These are phyloP conservation scores for Elysia chlorotica DNA, from an alignment of 1,140 invertebrate genomes.

Conservation along the genomic window DNA sequence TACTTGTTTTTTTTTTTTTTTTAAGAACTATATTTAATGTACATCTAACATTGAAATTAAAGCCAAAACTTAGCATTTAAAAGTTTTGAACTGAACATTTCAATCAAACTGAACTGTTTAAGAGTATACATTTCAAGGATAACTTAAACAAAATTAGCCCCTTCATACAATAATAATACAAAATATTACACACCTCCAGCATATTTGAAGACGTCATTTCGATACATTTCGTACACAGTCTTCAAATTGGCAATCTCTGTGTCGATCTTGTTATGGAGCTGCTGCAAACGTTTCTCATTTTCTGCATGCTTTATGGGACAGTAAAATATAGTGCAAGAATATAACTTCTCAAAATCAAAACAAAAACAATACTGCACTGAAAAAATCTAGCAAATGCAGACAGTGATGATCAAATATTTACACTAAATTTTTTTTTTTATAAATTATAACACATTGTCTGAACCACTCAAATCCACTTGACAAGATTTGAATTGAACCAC, in stretches of 20 bases:
- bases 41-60: too few relatives aligned
- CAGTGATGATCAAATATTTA: too few relatives aligned
- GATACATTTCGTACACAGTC: conserved; percentile 56
- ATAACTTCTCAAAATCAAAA: too few relatives aligned
- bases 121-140: neutral
- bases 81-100: neutral
- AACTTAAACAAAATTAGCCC: too few relatives aligned
- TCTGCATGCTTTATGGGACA: conserved; percentile 47
- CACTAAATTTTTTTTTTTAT: too few relatives aligned
- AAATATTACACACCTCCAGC: conserved; percentile 40
- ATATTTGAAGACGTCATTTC: conserved; percentile 58
- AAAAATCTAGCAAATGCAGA: too few relatives aligned
- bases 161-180: neutral
- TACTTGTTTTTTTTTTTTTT: too few relatives aligned
- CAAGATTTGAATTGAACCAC: too few relatives aligned
- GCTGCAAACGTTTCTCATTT: conserved; percentile 50
- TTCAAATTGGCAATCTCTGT: conserved; percentile 56
- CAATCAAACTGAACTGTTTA: neutral
- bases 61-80: neutral
- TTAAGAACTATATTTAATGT: too few relatives aligned
- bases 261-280: conserved; percentile 57
- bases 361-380: too few relatives aligned
- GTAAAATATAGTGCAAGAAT: neutral
- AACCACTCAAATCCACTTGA: too few relatives aligned
- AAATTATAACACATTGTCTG: too few relatives aligned